Evolutionary conservation across 2,113 vertebrate species (phyloP).

Genomic region (Sinocyclocheilus anshuiensis): DNA sequence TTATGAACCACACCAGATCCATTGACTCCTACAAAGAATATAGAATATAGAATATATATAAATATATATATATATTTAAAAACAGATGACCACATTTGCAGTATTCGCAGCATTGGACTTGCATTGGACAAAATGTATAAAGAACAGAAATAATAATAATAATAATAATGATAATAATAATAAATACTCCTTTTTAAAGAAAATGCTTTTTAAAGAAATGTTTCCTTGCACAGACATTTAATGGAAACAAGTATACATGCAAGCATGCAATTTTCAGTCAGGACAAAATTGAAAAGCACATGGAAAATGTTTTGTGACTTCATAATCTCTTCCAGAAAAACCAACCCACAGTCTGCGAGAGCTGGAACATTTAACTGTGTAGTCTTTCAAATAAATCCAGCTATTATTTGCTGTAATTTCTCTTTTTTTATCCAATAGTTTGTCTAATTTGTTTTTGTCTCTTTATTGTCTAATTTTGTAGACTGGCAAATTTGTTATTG

Average conservation of each 20-base stretch:
- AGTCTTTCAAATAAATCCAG: neutral
- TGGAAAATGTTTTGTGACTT: neutral
- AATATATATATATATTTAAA: neutral
- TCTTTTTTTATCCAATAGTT: no score
- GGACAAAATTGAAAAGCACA: neutral
- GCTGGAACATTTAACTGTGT: neutral
- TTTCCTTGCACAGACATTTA: neutral
- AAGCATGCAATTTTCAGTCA: neutral
- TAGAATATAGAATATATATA: no score
- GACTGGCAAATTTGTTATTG: neutral
- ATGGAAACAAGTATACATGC: neutral
- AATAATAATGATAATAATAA: neutral
- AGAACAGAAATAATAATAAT: neutral
- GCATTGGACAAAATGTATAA: neutral
- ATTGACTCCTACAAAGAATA: conserved; percentile 64
- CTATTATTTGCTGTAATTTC: neutral
- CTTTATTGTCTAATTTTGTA: neutral
- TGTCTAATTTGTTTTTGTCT: neutral
- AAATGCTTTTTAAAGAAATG: neutral
- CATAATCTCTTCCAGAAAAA: conserved; percentile 30
- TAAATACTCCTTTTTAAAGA: neutral
- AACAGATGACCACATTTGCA: neutral
- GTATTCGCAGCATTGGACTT: neutral
- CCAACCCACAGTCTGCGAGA: conserved; percentile 31
- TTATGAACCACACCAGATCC: conserved; percentile 58